Percentiles rank a stretch among this genome's conserved stretches.
These are phyloP conservation scores for Formica selysi DNA, from an alignment of 1,140 invertebrate genomes.

Conservation along the genomic window DNA sequence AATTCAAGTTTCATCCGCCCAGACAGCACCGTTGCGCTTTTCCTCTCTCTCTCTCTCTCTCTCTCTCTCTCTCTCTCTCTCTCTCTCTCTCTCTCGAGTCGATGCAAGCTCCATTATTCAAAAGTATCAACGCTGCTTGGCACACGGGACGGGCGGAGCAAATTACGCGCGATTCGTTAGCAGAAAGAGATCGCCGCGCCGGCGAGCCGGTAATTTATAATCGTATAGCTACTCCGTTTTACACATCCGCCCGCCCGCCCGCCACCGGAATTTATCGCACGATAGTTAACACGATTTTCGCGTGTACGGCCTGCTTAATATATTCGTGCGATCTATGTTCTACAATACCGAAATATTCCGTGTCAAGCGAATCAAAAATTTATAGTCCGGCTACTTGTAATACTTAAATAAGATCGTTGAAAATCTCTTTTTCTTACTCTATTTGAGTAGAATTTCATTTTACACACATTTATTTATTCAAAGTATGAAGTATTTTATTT, in stretches of 20 bases:
- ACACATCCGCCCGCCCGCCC: slow-evolving; percentile 12
- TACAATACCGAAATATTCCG: slow-evolving; percentile 49
- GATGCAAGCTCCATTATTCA: slow-evolving; percentile 47
- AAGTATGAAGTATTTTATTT: not conserved
- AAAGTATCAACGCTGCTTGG: slow-evolving; percentile 45
- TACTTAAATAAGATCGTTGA: not conserved
- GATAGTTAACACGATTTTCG: slow-evolving; percentile 56
- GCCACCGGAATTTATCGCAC: slow-evolving; percentile 49
- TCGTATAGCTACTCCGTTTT: slow-evolving; percentile 32
- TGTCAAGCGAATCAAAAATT: slow-evolving; percentile 41
- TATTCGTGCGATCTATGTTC: slow-evolving; percentile 54
- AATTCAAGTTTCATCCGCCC: slow-evolving; percentile 20
- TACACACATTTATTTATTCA: not conserved
- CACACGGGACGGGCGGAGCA: slow-evolving; percentile 37
- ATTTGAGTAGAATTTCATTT: not conserved
- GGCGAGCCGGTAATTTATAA: slow-evolving; percentile 48
- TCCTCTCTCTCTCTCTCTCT: not conserved
- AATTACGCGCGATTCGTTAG: slow-evolving; percentile 56
- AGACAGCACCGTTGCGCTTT: not conserved
- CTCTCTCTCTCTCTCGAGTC: slow-evolving; percentile 6
- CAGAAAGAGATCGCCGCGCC: slow-evolving; percentile 42
- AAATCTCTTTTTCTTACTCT: not conserved
- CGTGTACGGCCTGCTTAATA: slow-evolving; percentile 56
- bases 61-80: too few species aligned
- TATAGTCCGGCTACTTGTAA: slow-evolving; percentile 34